Evolutionary conservation across 1,140 invertebrate species (phyloP).

Genomic region (Phocides pigmalion): DNA sequence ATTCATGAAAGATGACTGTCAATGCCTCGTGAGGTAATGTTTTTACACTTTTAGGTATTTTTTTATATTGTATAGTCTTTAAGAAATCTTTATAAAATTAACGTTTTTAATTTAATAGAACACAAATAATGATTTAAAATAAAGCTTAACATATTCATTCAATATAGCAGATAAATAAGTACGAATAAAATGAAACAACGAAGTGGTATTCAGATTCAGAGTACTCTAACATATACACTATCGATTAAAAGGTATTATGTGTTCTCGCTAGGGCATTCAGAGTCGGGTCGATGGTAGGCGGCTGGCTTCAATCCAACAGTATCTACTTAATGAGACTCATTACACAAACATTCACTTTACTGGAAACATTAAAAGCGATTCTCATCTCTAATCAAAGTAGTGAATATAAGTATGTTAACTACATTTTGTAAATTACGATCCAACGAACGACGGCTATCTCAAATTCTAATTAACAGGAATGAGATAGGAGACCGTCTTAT

Average conservation of each 20-base stretch:
- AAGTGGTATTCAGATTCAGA: neutral
- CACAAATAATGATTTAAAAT: no score
- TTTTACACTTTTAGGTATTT: no score
- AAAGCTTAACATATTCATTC: no score
- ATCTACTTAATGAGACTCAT: slow-evolving; percentile 63
- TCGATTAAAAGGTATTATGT: slow-evolving; percentile 32
- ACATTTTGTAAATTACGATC: slow-evolving; percentile 8
- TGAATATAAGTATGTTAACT: slow-evolving; percentile 18
- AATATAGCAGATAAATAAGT: neutral
- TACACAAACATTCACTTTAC: slow-evolving; percentile 51
- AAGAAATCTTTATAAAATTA: no score
- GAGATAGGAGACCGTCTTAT: no score
- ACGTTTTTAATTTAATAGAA: no score
- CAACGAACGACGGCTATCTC: no score
- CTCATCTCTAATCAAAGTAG: slow-evolving; percentile 23
- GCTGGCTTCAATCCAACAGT: slow-evolving; percentile 58
- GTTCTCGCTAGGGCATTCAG: slow-evolving; percentile 13
- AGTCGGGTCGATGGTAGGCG: slow-evolving; percentile 33
- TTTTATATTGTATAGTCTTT: no score
- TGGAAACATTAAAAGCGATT: slow-evolving; percentile 27
- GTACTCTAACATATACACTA: slow-evolving; percentile 10
- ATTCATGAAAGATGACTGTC: no score
- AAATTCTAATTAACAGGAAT: no score
- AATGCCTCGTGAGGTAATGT: no score
- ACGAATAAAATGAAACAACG: neutral